Evolutionary conservation across 2,797 vertebrate genomes (phyloP).

Genomic region (Etheostoma nigrum): DNA sequence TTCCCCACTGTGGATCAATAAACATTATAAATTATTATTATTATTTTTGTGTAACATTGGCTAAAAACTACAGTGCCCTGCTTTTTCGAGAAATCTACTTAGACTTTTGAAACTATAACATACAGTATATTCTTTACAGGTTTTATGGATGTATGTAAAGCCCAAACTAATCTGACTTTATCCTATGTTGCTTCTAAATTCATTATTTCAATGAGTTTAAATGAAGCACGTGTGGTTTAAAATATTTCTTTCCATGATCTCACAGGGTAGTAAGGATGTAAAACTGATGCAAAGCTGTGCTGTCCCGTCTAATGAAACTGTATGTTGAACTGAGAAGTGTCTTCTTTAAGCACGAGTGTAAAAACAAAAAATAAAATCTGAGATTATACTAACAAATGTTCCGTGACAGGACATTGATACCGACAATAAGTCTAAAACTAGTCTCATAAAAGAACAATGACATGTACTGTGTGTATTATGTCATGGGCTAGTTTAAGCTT

Average conservation of each 20-base stretch:
- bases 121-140: not conserved
- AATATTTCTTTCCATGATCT: not conserved
- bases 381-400: slow-evolving; percentile 14
- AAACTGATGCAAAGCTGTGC: slow-evolving; percentile 9
- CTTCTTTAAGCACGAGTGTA: not conserved
- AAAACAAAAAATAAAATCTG: not conserved
- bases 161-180: not conserved
- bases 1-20: too few species aligned
- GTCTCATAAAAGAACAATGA: too few species aligned
- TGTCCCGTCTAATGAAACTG: not conserved
- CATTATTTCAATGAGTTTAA: not conserved
- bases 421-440: too few species aligned
- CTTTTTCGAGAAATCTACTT: not conserved
- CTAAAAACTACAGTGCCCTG: not conserved
- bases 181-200: not conserved
- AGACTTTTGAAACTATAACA: not conserved
- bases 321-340: not conserved
- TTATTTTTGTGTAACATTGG: not conserved
- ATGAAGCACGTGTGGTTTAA: not conserved
- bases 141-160: not conserved
- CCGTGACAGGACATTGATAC: not conserved
- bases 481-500: not conserved
- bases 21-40: too few species aligned
- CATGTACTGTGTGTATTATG: not conserved
- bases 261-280: not conserved